Percentiles rank a stretch among this genome's conserved stretches.
phyloP scores from a whole-genome alignment of 2,113 vertebrate species.

The Rhinogobius similis region DNA sequence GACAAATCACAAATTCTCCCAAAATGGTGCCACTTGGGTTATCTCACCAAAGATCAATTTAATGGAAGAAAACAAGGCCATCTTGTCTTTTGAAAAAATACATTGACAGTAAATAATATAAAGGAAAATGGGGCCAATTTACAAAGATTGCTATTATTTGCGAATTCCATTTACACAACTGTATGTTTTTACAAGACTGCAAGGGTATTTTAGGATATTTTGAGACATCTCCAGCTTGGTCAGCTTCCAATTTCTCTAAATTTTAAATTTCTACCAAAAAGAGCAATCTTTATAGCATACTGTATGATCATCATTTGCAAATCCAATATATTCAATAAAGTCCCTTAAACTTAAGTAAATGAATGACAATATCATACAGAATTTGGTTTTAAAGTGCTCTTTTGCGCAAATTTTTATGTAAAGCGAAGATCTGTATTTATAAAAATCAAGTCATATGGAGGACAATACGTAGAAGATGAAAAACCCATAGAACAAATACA shows the following conservation, averaged over 20 bases:
- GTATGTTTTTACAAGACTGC: background rate
- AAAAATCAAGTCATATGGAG: background rate
- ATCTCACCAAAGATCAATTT: slow-evolving; percentile 40
- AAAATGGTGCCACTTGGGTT: slow-evolving; percentile 45
- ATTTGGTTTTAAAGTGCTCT: too few species aligned
- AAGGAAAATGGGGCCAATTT: background rate
- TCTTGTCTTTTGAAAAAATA: slow-evolving; percentile 9
- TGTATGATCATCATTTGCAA: too few species aligned
- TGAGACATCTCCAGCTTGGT: background rate
- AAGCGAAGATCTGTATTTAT: background rate
- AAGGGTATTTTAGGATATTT: background rate
- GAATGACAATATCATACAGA: background rate
- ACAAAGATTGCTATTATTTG: background rate
- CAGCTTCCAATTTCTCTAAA: background rate
- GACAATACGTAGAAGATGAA: background rate
- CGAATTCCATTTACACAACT: background rate
- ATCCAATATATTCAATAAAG: background rate
- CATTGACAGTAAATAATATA: background rate
- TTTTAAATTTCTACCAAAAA: background rate
- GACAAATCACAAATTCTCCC: slow-evolving; percentile 45
- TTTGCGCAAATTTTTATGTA: too few species aligned
- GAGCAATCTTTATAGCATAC: background rate
- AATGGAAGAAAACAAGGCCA: slow-evolving; percentile 39
- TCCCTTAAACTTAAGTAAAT: background rate
- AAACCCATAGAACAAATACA: background rate